Conservation (phyloP, 2,888 invertebrate species). For the Agrochola litura region DNA sequence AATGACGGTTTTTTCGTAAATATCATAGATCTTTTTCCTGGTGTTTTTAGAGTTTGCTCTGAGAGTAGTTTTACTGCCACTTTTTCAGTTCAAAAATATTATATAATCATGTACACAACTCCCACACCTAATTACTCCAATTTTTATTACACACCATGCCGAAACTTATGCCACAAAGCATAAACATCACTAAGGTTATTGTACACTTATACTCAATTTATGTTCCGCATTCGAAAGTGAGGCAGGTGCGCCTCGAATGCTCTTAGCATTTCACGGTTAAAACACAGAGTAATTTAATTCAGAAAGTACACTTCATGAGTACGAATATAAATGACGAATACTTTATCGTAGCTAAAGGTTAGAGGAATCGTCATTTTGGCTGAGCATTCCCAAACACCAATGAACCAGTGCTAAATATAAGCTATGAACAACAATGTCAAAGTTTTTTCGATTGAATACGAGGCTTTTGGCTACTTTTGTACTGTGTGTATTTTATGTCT, state of each 20-base stretch:
- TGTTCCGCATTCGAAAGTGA: slow-evolving; percentile 35
- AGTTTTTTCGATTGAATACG: no score
- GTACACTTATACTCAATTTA: slow-evolving; percentile 47
- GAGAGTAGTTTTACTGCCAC: no score
- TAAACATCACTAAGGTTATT: slow-evolving; percentile 36
- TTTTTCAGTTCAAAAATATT: no score
- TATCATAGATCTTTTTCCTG: no score
- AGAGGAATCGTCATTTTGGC: not conserved
- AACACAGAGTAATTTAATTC: slow-evolving; percentile 3
- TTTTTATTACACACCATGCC: not conserved
- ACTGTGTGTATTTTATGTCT: no score
- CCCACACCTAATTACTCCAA: slow-evolving; percentile 1
- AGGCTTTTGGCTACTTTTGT: no score
- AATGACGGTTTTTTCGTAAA: no score
- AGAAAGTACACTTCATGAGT: slow-evolving; percentile 1
- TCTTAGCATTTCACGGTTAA: slow-evolving; percentile 35
- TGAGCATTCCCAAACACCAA: no score
- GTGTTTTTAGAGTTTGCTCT: no score
- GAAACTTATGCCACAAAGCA: not conserved
- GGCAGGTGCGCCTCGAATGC: slow-evolving; percentile 55
- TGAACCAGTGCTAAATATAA: not conserved
- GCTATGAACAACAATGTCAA: no score
- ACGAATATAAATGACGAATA: not conserved
- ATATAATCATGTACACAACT: no score
- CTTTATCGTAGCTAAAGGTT: not conserved